Evolutionary conservation across 2,888 invertebrate species (phyloP).

Genomic region (Pantelozetes paolii): DNA sequence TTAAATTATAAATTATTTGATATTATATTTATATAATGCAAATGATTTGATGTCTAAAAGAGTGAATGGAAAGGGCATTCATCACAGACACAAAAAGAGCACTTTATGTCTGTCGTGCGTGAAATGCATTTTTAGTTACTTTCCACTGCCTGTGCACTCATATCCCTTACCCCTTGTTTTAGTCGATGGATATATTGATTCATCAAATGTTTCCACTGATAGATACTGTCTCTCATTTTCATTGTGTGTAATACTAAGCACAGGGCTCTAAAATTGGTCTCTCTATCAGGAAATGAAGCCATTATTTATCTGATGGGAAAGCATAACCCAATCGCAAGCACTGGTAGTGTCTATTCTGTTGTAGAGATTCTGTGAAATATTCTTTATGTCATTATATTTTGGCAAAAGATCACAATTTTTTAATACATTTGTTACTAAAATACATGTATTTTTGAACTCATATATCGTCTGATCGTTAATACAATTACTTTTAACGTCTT

Average conservation of each 20-base stretch:
- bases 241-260: too few relatives aligned
- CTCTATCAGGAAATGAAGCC: constrained; percentile 36
- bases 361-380: background rate
- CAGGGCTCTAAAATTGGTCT: constrained; percentile 29
- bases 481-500: constrained; percentile 36
- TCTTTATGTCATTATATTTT: background rate
- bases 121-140: constrained; percentile 35
- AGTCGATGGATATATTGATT: constrained; percentile 13
- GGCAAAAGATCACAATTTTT: constrained; percentile 10
- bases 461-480: constrained; percentile 13
- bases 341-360: background rate
- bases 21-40: too few relatives aligned
- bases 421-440: background rate
- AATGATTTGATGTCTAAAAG: constrained; percentile 15
- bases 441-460: constrained; percentile 16
- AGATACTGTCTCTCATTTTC: constrained; percentile 22
- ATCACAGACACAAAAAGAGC: constrained; percentile 19
- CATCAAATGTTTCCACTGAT: background rate
- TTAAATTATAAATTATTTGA: constrained; percentile 13
- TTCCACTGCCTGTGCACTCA: background rate
- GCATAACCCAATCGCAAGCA: background rate
- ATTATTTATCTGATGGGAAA: constrained; percentile 32
- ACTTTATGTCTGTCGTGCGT: constrained; percentile 31
- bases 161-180: background rate
- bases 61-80: background rate